phyloP scores from a whole-genome alignment of 2,797 vertebrate species.

The Urophycis tenuis region DNA sequence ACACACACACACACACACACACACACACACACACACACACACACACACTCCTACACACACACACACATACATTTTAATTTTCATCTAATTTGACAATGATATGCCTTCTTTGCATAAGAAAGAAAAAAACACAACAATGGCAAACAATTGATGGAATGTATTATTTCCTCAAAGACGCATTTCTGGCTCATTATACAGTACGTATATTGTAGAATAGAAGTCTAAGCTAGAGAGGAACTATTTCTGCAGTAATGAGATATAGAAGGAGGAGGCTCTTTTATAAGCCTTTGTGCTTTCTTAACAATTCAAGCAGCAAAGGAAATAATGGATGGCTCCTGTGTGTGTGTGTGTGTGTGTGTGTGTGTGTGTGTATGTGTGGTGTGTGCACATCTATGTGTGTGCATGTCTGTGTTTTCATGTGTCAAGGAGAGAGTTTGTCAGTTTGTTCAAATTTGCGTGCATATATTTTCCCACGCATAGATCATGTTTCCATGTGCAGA shows the following conservation, averaged over 20 bases:
- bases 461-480: not conserved
- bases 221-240: constrained; percentile 47
- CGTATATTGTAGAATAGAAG: constrained; percentile 34
- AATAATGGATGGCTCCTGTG: constrained; percentile 31
- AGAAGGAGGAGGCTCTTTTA: constrained; percentile 44
- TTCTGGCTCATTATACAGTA: constrained; percentile 44
- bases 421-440: not conserved
- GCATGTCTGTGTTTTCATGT: not conserved
- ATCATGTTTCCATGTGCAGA: too few relatives aligned
- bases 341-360: constrained; percentile 18
- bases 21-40: constrained; percentile 6
- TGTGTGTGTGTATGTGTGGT: not conserved
- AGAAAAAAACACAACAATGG: constrained; percentile 24
- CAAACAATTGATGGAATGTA: constrained; percentile 34
- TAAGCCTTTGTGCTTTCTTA: constrained; percentile 46
- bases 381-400: not conserved
- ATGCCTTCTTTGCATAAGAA: constrained; percentile 25
- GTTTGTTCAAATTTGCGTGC: not conserved
- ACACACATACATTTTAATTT: constrained; percentile 1
- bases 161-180: constrained; percentile 33
- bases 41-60: not conserved
- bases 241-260: constrained; percentile 58
- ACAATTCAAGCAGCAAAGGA: constrained; percentile 48
- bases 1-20: constrained; percentile 1
- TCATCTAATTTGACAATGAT: constrained; percentile 22